Conservation (phyloP, 2,888 invertebrate genomes). For the Nemapogon koenigi region DNA sequence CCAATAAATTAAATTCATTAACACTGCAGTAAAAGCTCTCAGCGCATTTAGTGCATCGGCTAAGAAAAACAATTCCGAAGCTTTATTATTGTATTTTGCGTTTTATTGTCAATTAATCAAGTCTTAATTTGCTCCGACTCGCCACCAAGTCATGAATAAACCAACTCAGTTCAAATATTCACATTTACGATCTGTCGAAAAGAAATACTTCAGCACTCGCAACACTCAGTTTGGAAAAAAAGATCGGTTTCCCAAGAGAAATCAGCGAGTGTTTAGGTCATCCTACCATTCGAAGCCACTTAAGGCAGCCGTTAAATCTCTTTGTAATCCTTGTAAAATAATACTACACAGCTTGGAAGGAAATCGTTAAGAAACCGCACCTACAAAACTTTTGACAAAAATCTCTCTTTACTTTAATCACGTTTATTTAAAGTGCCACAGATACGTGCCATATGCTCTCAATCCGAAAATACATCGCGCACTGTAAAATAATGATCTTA, state of each 20-base stretch:
- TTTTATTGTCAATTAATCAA: slow-evolving; percentile 46
- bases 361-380: slow-evolving; percentile 45
- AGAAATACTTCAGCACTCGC: slow-evolving; percentile 16
- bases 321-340: slow-evolving; percentile 48
- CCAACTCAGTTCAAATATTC: slow-evolving; percentile 14
- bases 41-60: slow-evolving; percentile 19
- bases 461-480: slow-evolving; percentile 5
- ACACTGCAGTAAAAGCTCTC: slow-evolving; percentile 37
- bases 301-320: slow-evolving; percentile 31
- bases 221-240: slow-evolving; percentile 6
- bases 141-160: slow-evolving; percentile 33
- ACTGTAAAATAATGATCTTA: slow-evolving; percentile 3
- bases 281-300: slow-evolving; percentile 6
- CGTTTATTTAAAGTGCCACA: neutral
- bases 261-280: slow-evolving; percentile 7
- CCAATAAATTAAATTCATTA: slow-evolving; percentile 44
- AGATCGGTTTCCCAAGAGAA: slow-evolving; percentile 8
- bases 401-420: slow-evolving; percentile 4
- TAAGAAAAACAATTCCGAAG: slow-evolving; percentile 29
- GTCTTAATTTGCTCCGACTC: slow-evolving; percentile 27
- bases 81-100: slow-evolving; percentile 32
- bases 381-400: neutral
- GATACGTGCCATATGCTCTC: neutral
- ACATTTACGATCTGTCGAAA: slow-evolving; percentile 14
- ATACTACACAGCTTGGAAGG: slow-evolving; percentile 29